phyloP scores from a whole-genome alignment of 2,888 invertebrate genomes.

The Caenorhabditis sulstoni region DNA sequence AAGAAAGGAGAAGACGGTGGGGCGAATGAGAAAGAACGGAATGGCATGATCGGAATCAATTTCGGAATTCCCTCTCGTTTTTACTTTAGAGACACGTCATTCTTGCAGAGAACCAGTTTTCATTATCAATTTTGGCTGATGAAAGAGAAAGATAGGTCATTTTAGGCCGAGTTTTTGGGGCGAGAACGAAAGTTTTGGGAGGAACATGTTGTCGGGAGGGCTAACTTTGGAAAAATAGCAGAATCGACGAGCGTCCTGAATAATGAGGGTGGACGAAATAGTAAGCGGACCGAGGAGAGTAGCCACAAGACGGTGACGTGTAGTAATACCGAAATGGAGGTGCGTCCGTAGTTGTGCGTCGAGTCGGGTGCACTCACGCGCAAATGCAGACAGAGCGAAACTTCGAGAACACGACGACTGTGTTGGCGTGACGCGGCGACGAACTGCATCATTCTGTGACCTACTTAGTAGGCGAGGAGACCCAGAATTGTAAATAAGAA shows the following conservation, averaged over 20 bases:
- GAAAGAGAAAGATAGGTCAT: conserved; percentile 29
- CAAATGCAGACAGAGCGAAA: conserved; percentile 34
- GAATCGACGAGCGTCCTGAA: conserved; percentile 16
- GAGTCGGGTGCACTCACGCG: conserved; percentile 42
- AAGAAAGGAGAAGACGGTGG: background rate
- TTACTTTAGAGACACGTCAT: conserved; percentile 27
- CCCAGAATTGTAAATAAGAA: conserved; percentile 19
- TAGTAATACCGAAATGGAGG: conserved; percentile 57
- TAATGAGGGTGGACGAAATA: conserved; percentile 27
- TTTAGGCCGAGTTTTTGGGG: conserved; percentile 14
- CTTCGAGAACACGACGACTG: conserved; percentile 47
- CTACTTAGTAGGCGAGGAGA: conserved; percentile 43
- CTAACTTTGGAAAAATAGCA: background rate
- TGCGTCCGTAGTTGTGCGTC: conserved; percentile 49
- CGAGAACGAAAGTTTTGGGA: background rate
- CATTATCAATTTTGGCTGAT: conserved; percentile 33
- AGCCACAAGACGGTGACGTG: conserved; percentile 34
- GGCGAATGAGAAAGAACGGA: conserved; percentile 12
- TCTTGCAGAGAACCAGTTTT: conserved; percentile 33
- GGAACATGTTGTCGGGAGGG: too few species aligned
- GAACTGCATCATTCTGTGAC: conserved; percentile 58
- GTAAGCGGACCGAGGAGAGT: conserved; percentile 5
- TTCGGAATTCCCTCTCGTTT: conserved; percentile 6
- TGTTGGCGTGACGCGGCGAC: conserved; percentile 11
- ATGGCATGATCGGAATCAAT: conserved; percentile 51